phyloP scores from a whole-genome alignment of 1,140 invertebrate genomes.

The Caenorhabditis elegans region WBcel235 BX284602.5:9233001-9233500 shows the following conservation, averaged over 20 bases:
- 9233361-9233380: slow-evolving; percentile 61
- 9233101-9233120: no score
- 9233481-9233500: no score
- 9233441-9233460: slow-evolving; percentile 54
- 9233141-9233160: no score
- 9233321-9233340: not conserved
- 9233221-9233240: not conserved
- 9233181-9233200: no score
- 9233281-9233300: not conserved
- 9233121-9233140: no score
- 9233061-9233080: no score
- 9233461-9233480: slow-evolving; percentile 57
- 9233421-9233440: slow-evolving; percentile 55
- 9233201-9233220: no score
- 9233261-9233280: not conserved
- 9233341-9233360: slow-evolving; percentile 42
- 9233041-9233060: no score
- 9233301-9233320: no score
- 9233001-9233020: no score
- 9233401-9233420: slow-evolving; percentile 55
- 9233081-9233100: no score
- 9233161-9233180: no score
- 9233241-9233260: not conserved
- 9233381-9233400: slow-evolving; percentile 58
- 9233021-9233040: not conserved